These are phyloP conservation scores for Palaemon carinicauda DNA, from an alignment of 1,140 invertebrate genomes.

Conservation along the genomic window DNA sequence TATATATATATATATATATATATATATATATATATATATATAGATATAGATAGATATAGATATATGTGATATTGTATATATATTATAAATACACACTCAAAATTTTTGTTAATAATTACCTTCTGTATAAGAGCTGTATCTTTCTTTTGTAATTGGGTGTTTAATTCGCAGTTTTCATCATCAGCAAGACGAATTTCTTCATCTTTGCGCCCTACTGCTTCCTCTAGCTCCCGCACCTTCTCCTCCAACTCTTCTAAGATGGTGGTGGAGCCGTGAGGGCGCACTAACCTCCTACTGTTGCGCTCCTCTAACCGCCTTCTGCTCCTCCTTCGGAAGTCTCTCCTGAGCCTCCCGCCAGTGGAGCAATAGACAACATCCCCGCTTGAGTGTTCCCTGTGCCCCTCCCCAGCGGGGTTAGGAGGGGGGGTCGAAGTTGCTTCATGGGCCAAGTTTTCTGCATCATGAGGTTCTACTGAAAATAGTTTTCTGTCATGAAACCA, in stretches of 20 bases:
- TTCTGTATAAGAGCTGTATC: constrained; percentile 5
- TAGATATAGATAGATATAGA: no score
- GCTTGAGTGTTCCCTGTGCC: constrained; percentile 34
- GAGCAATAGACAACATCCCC: constrained; percentile 17
- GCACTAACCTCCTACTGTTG: constrained; percentile 15
- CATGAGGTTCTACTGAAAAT: no score
- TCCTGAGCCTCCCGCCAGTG: constrained; percentile 23
- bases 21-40: no score
- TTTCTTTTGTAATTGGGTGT: constrained; percentile 22
- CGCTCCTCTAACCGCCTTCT: constrained; percentile 31
- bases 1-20: no score
- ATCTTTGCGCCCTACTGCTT: constrained; percentile 47
- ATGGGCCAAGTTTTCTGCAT: constrained; percentile 56
- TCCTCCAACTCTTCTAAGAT: constrained; percentile 57
- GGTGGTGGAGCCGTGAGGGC: constrained; percentile 40
- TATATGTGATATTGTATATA: no score
- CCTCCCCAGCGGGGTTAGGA: constrained; percentile 51
- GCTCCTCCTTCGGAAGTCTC: constrained; percentile 26
- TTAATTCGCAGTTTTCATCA: constrained; percentile 45
- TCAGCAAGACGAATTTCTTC: constrained; percentile 54
- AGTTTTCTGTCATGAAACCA: no score
- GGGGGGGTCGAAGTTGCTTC: constrained; percentile 51
- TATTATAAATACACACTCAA: no score
- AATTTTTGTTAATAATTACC: not conserved
- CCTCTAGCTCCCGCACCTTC: constrained; percentile 57